phyloP scores from a whole-genome alignment of 2,888 invertebrate species.

The Brachypalpus laphriformis region DNA sequence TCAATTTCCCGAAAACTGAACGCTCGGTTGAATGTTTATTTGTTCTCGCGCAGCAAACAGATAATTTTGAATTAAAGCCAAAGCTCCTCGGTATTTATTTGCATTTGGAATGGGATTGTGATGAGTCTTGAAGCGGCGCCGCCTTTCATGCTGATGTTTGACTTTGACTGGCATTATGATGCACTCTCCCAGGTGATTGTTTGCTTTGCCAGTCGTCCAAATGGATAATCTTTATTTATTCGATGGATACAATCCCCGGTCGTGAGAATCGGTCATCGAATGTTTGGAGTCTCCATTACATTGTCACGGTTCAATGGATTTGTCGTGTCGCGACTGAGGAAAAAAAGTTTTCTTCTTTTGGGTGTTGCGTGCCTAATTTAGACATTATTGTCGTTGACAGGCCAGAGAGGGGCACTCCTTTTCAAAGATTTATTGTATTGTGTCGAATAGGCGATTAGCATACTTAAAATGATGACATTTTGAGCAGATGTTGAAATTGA shows the following conservation, averaged over 20 bases:
- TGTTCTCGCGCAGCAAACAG: slow-evolving; percentile 1
- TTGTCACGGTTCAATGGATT: slow-evolving; percentile 34
- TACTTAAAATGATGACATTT: slow-evolving; percentile 9
- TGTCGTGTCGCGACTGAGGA: not conserved
- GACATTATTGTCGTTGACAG: slow-evolving; percentile 22
- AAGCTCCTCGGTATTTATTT: slow-evolving; percentile 36
- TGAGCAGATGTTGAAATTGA: slow-evolving; percentile 23
- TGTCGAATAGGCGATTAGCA: slow-evolving; percentile 29
- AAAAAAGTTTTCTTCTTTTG: not conserved
- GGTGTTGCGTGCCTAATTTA: slow-evolving; percentile 49
- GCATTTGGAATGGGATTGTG: slow-evolving; percentile 22
- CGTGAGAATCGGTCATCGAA: not conserved
- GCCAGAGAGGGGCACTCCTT: slow-evolving; percentile 46
- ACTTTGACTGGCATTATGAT: not conserved
- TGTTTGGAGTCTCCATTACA: not conserved
- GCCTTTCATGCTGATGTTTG: slow-evolving; percentile 17
- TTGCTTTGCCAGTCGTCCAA: slow-evolving; percentile 28
- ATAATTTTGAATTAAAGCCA: slow-evolving; percentile 29
- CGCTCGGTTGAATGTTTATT: slow-evolving; percentile 34
- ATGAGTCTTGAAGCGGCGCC: not conserved
- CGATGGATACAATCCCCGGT: not conserved
- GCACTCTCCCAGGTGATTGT: slow-evolving; percentile 32
- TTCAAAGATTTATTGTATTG: slow-evolving; percentile 40
- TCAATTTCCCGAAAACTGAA: slow-evolving; percentile 8
- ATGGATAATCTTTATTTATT: slow-evolving; percentile 48